These are phyloP conservation scores for Cancer borealis DNA, from an alignment of 2,888 invertebrate species.

Conservation along the genomic window DNA sequence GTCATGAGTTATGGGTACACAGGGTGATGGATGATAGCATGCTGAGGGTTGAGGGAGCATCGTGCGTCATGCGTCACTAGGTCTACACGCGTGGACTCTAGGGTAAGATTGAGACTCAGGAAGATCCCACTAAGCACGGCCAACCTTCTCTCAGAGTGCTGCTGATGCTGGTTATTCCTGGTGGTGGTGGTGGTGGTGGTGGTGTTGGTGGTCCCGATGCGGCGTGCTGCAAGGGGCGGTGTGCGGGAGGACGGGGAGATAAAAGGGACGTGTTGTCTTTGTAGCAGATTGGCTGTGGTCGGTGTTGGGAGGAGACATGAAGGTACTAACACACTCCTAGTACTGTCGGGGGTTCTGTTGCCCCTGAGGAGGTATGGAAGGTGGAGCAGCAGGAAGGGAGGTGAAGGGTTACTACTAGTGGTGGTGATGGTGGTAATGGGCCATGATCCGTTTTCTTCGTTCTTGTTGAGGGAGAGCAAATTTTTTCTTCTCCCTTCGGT, in stretches of 20 bases:
- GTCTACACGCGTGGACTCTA: neutral
- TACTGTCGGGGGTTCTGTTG: neutral
- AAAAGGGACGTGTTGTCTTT: neutral
- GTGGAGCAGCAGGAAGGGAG: slow-evolving; percentile 50
- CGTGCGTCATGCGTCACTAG: neutral
- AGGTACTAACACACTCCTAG: slow-evolving; percentile 43
- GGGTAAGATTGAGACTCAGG: neutral
- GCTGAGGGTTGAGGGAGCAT: neutral
- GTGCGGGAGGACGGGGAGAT: neutral
- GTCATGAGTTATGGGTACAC: neutral
- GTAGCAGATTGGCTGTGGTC: neutral
- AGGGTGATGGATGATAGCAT: neutral
- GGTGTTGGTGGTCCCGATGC: neutral
- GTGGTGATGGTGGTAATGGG: neutral
- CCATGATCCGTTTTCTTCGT: neutral
- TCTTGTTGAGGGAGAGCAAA: neutral
- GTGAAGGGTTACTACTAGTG: neutral
- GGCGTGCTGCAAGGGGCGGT: neutral
- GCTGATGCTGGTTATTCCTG: slow-evolving; percentile 18
- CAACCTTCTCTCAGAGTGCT: slow-evolving; percentile 65
- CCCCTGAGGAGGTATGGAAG: slow-evolving; percentile 42
- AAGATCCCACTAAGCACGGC: slow-evolving; percentile 49
- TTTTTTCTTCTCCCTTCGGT: neutral
- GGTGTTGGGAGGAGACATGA: slow-evolving; percentile 52
- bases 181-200: neutral